Percentiles rank a stretch among this genome's conserved stretches.
These are phyloP conservation scores for Limenitis camilla DNA, from an alignment of 2,888 invertebrate genomes.

Conservation along the genomic window DNA sequence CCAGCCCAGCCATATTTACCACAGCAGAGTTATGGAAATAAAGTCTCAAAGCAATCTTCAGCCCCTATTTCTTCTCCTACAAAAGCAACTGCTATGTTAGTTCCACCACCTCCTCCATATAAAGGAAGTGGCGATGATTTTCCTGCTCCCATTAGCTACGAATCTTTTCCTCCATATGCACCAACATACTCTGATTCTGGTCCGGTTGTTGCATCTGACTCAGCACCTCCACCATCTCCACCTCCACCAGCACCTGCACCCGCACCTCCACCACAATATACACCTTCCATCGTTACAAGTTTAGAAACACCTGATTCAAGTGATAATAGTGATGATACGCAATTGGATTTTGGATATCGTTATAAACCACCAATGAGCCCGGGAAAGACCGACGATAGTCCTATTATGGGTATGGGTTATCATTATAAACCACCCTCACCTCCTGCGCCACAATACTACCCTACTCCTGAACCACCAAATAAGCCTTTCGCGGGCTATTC, in stretches of 20 bases:
- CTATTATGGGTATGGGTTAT: conserved; percentile 43
- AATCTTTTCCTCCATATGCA: conserved; percentile 62
- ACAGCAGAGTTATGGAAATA: conserved; percentile 44
- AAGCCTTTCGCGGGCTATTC: conserved; percentile 53
- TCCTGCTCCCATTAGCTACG: conserved; percentile 52
- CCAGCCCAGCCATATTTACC: conserved; percentile 69
- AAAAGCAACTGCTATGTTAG: conserved; percentile 47
- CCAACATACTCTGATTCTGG: conserved; percentile 24
- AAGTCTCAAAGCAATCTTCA: conserved; percentile 44
- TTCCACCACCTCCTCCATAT: conserved; percentile 56
- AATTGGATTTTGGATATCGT: conserved; percentile 45
- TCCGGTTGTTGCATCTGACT: conserved; percentile 21
- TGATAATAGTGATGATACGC: conserved; percentile 33
- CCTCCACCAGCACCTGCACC: conserved; percentile 23
- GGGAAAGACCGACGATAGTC: conserved; percentile 32
- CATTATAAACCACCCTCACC: conserved; percentile 49
- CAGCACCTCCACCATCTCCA: conserved; percentile 25
- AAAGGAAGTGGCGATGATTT: conserved; percentile 45
- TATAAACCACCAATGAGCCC: conserved; percentile 43
- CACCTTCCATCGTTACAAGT: conserved; percentile 24
- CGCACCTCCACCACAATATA: conserved; percentile 22
- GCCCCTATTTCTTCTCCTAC: conserved; percentile 29
- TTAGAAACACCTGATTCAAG: conserved; percentile 31
- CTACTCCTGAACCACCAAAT: conserved; percentile 43
- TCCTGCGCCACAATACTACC: conserved; percentile 36